Conservation (phyloP, 2,797 vertebrate genomes). For the Corythornis leucogaster region DNA sequence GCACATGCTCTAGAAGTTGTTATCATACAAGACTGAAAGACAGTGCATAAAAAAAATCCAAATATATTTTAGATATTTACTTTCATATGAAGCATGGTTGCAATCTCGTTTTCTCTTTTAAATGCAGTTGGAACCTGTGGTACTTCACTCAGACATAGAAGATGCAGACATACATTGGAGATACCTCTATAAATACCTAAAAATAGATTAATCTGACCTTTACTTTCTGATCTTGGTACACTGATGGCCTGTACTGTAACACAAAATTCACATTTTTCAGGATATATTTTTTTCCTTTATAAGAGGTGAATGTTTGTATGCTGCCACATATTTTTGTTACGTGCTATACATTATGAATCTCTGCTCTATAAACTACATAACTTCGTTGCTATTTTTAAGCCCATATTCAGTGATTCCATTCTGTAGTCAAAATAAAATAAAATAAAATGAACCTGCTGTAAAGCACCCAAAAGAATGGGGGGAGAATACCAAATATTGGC, state of each 20-base stretch:
- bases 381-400: not conserved
- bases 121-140: not conserved
- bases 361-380: not conserved
- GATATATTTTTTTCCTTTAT: not conserved
- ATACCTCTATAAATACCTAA: not conserved
- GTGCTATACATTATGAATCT: not conserved
- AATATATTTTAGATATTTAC: not conserved
- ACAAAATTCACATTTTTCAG: not conserved
- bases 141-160: accelerated
- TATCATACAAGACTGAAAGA: not conserved
- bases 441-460: not conserved
- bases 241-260: not conserved
- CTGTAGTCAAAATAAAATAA: no score
- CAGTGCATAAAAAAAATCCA: not conserved
- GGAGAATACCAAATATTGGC: not conserved
- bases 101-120: not conserved
- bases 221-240: not conserved
- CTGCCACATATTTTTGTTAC: not conserved
- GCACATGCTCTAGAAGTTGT: not conserved
- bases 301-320: not conserved
- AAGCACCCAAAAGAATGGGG: not conserved
- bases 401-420: not conserved
- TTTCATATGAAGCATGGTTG: not conserved
- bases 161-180: not conserved
- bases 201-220: not conserved